Percentiles rank a stretch among this genome's conserved stretches.
These are phyloP conservation scores for Sylvietta virens DNA, from an alignment of 2,113 vertebrate genomes.

Conservation along the genomic window DNA sequence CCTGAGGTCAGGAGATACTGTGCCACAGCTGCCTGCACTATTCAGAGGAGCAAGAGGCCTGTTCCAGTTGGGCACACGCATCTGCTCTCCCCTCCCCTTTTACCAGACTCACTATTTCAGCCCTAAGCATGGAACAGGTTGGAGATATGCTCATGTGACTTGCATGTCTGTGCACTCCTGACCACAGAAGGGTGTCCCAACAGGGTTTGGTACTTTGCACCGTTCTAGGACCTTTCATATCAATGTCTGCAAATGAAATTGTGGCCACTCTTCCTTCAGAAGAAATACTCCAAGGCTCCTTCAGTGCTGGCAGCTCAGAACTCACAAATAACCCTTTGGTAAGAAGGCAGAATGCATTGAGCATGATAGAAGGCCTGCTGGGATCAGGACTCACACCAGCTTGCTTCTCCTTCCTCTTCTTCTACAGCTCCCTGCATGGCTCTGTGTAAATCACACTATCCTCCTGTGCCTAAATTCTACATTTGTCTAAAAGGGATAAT, in stretches of 20 bases:
- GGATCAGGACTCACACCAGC: background rate
- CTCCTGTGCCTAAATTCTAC: background rate
- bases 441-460: background rate
- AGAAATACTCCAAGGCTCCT: background rate
- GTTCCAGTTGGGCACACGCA: background rate
- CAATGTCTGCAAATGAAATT: background rate
- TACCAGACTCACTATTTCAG: background rate
- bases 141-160: background rate
- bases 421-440: background rate
- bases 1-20: background rate
- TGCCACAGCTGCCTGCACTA: background rate
- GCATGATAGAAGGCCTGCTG: background rate
- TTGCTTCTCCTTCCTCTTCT: background rate
- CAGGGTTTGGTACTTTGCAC: background rate
- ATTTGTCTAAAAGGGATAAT: background rate
- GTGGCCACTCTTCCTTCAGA: background rate
- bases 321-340: background rate
- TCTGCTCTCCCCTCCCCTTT: background rate
- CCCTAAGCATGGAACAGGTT: background rate
- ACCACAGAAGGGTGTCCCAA: background rate
- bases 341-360: background rate
- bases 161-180: background rate
- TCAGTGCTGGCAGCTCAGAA: background rate
- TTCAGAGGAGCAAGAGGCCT: background rate
- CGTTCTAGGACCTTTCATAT: background rate